A percentile compares a stretch with the other conserved stretches of the same genome.
These are phyloP conservation scores for Reticulitermes speratus DNA, from an alignment of 1,140 invertebrate genomes.

Conservation along the genomic window DNA sequence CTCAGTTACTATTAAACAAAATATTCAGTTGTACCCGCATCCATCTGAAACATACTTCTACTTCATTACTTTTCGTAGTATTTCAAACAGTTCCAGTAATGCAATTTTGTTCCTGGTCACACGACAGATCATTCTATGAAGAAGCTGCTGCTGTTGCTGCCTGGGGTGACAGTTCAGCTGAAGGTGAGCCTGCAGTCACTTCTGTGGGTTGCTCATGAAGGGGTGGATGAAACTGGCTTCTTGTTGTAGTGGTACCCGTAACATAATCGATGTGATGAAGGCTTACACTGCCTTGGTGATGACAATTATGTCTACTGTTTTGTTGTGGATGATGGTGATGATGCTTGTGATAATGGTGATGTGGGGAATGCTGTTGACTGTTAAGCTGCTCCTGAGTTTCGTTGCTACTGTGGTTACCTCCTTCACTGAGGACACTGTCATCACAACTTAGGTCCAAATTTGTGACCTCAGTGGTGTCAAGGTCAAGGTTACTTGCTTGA, in stretches of 20 bases:
- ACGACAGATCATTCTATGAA: not conserved
- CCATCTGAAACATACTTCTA: constrained; percentile 25
- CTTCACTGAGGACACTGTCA: not conserved
- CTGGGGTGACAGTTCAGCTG: not conserved
- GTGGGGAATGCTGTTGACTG: not conserved
- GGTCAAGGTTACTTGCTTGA: not conserved
- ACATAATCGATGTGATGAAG: constrained; percentile 1
- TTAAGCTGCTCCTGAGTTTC: not conserved
- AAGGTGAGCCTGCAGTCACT: not conserved
- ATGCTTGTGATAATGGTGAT: not conserved
- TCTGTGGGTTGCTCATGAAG: not conserved
- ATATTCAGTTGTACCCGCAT: constrained; percentile 24
- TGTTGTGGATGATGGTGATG: not conserved
- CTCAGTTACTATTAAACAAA: constrained; percentile 20
- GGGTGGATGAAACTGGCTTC: constrained; percentile 7
- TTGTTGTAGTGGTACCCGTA: constrained; percentile 10
- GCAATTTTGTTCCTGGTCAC: not conserved
- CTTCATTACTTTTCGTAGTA: not conserved
- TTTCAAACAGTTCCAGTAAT: not conserved
- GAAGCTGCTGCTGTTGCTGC: not conserved
- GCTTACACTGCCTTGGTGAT: not conserved
- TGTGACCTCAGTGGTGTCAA: constrained; percentile 4
- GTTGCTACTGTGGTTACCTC: not conserved
- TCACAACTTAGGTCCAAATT: constrained; percentile 17
- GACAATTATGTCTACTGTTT: constrained; percentile 7